Base-by-base conservation (phyloP, 2,888 invertebrate species). In the Melangyna quadrimaculata region DNA sequence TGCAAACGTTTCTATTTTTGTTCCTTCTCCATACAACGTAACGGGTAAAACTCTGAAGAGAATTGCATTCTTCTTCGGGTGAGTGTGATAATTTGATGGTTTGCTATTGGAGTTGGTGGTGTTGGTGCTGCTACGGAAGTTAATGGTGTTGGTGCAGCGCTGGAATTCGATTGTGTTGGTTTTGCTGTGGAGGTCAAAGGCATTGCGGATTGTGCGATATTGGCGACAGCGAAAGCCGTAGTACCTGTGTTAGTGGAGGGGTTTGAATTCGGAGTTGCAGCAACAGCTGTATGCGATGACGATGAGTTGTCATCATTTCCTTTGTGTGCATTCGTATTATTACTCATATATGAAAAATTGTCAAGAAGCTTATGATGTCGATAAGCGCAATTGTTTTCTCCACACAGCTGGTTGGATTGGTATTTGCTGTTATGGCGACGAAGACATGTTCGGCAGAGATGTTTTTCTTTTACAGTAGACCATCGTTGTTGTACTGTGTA, bases 21-120 rank as follows among this genome's bases (percentile, higher is more conserved):
- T 70, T 4, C 22, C 24, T 32, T 61, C 40, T 22, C 78, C 78
- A 22, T 55, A 40, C 40, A 78, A 37, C 7, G 55, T 55, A 3
- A 78, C 78, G n/a, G 71, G 65, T 22, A 78, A 24, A 1, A 78
- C 43, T 43, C 71, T 78, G 40, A 78, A 78, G 14, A 65, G 32
- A 61, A 61, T 45, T 61, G 40, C 57, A 12, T 29, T 71, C 59
- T 59, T 37, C 22, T 59, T 59, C 22, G 37, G 14, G 35, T 59
- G 22, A 37, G 19, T 37, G 37, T 59, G 59, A 22, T 27, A 59
- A 37, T 59, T 59, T 14, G 59, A 59, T 37, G 22, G 59, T 59
- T 29, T 59, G n/a, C n/a, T n/a, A n/a, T n/a, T n/a, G n/a, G n/a
- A n/a, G n/a, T n/a, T n/a, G n/a, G n/a, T n/a, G n/a, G n/a, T n/a